Conservation (phyloP, 2,888 invertebrate genomes). For the Lithophane leautieri region DNA sequence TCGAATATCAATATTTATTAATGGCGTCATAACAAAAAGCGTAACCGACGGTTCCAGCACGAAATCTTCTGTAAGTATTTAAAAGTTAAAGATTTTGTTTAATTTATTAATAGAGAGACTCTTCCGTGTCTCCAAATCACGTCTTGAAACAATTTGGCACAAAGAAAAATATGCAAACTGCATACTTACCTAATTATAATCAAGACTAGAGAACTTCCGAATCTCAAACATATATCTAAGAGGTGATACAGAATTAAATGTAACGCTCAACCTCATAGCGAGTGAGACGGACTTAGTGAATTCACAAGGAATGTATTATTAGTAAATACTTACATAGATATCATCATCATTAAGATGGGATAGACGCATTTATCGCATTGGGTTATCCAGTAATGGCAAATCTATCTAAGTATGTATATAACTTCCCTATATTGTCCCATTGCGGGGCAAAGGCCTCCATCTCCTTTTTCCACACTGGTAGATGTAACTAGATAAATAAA, state of each 20-base stretch:
- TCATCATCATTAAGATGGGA: too few relatives aligned
- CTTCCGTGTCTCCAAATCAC: neutral
- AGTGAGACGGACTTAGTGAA: too few relatives aligned
- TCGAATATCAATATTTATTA: conserved; percentile 6
- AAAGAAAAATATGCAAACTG: neutral
- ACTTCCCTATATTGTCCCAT: too few relatives aligned
- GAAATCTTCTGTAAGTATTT: neutral
- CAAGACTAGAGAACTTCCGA: neutral
- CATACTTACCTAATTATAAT: neutral
- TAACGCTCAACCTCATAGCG: neutral
- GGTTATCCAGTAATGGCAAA: too few relatives aligned
- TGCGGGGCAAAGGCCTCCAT: neutral
- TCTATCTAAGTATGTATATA: too few relatives aligned
- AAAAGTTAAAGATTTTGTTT: neutral
- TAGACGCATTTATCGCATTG: too few relatives aligned
- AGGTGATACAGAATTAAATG: neutral
- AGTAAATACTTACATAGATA: too few relatives aligned
- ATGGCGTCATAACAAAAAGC: conserved; percentile 11
- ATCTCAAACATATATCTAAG: too few relatives aligned
- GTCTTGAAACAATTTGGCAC: neutral
- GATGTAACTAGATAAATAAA: neutral
- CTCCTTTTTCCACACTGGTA: neutral
- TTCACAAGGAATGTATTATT: too few relatives aligned
- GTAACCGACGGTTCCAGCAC: conserved; percentile 18
- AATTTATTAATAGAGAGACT: neutral